Evolutionary conservation across 2,888 invertebrate genomes (phyloP).

Genomic region (Unio pictorum): DNA sequence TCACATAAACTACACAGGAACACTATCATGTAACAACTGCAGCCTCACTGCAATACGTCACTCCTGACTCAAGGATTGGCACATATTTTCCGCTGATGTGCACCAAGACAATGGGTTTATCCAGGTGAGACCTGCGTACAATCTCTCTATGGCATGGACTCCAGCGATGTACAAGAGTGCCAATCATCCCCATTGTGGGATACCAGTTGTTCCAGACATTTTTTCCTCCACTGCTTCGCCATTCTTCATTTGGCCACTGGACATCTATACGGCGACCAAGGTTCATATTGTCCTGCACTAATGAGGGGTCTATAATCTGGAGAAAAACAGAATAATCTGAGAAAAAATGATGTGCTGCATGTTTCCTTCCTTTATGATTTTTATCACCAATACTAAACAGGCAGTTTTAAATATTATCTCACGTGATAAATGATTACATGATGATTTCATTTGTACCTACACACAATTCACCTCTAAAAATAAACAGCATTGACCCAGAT

Average conservation of each 20-base stretch:
- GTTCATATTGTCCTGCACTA: constrained; percentile 93
- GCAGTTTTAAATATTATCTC: too few species aligned
- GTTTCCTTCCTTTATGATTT: too few species aligned
- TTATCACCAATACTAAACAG: too few species aligned
- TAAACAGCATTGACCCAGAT: too few species aligned
- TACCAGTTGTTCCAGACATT: constrained; percentile 93
- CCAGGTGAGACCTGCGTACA: constrained; percentile 89
- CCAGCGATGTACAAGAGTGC: constrained; percentile 93
- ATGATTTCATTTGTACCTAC: too few species aligned
- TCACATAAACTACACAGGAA: too few species aligned
- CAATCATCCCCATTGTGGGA: constrained; percentile 93
- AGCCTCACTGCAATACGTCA: constrained; percentile 71
- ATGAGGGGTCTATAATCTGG: constrained; percentile 68
- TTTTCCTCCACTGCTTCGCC: constrained; percentile 88
- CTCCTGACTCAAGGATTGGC: constrained; percentile 91
- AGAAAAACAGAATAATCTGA: too few species aligned
- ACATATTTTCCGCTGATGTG: constrained; percentile 94
- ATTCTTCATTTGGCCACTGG: constrained; percentile 94
- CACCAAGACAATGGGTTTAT: constrained; percentile 91
- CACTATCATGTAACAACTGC: constrained; percentile 30
- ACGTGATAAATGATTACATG: too few species aligned
- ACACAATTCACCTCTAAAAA: too few species aligned
- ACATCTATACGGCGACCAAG: constrained; percentile 91
- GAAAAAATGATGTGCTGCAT: too few species aligned
- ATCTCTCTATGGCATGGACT: constrained; percentile 92